Base-by-base conservation (phyloP, 1,140 invertebrate species). In the Polypedilum vanderplanki region DNA sequence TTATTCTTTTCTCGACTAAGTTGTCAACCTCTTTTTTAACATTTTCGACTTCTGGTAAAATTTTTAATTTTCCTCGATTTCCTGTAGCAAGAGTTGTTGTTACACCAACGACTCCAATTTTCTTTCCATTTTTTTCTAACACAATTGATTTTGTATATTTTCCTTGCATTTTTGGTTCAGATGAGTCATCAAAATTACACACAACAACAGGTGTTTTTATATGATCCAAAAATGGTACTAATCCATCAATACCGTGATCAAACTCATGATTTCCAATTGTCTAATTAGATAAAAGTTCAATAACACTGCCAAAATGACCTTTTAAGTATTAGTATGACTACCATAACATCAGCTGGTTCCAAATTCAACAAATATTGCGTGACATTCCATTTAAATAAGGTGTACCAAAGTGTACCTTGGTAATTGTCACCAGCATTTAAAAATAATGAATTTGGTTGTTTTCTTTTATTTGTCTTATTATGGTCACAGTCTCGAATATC, bases 241-340 rank as follows among this genome's bases (percentile, higher is more conserved):
- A 78, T 0, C 92, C 93, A 67, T 84, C 86, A 0, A 95, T 84
- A 0, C 87, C 88, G 78, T 93, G 87, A 78, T 96, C 94, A 80
- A 96, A 96, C 80, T 96, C 94, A 78, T 96, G 94, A 80, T 96
- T 96, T 7, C 94, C 94, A 12, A 96, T 79, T 0, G 91, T 33
- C 24, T 33, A 5, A 33, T 33, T 33, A 33, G 24, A 33, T 33
- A 33, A 33, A 33, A 33, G 24, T 33, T 33, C 24, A 33, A 33
- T 33, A 33, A 33, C 24, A 33, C 5, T 33, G 1, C 5, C 1
- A 33, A 33, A 33, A 3, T 33, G 24, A 33, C 24, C 5, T 33
- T 33, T 33, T 5, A 5, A 3, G 24, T 33, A 33, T 5, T 33
- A n/a, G n/a, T n/a, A n/a, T n/a, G n/a, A n/a, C n/a, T 5, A 33